Conservation (phyloP, 1,140 invertebrate genomes). For the Drosophila aff. region DNA sequence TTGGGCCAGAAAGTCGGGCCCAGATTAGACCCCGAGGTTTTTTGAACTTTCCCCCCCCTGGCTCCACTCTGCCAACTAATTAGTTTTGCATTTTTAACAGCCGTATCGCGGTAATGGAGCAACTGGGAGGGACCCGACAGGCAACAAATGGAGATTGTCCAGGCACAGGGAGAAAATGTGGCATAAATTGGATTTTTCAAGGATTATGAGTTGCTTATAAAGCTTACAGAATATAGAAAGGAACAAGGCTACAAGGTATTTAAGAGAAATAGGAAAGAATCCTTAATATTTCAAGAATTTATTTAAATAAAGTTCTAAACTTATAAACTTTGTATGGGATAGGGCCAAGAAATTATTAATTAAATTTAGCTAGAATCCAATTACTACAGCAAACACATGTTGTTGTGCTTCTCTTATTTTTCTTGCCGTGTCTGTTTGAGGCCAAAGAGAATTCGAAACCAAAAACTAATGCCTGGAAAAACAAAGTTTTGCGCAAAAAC, state of each 20-base stretch:
- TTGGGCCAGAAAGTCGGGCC: constrained; percentile 10
- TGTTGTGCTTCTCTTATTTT: not conserved
- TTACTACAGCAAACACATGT: not conserved
- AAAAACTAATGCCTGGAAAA: constrained; percentile 48
- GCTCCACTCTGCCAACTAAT: constrained; percentile 46
- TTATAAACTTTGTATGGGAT: too few species aligned
- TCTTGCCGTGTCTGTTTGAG: constrained; percentile 1
- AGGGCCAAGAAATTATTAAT: not conserved
- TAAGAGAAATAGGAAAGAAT: not conserved
- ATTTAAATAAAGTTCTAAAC: too few species aligned
- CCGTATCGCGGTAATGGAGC: constrained; percentile 33
- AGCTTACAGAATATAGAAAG: not conserved
- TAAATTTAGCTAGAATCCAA: not conserved
- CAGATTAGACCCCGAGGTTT: constrained; percentile 14
- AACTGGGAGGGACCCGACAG: constrained; percentile 12
- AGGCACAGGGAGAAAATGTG: not conserved
- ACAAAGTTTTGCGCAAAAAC: constrained; percentile 39
- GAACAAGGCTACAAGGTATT: not conserved
- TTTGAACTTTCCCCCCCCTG: not conserved
- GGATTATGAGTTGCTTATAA: not conserved
- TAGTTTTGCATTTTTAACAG: constrained; percentile 73
- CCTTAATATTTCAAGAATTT: not conserved
- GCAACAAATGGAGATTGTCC: constrained; percentile 12
- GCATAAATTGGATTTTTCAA: not conserved
- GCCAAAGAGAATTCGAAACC: constrained; percentile 20